Percentiles rank a stretch among this genome's conserved stretches.
Evolutionary conservation across 2,113 vertebrate species (phyloP).

Genomic region (Seriola aureovittata): DNA sequence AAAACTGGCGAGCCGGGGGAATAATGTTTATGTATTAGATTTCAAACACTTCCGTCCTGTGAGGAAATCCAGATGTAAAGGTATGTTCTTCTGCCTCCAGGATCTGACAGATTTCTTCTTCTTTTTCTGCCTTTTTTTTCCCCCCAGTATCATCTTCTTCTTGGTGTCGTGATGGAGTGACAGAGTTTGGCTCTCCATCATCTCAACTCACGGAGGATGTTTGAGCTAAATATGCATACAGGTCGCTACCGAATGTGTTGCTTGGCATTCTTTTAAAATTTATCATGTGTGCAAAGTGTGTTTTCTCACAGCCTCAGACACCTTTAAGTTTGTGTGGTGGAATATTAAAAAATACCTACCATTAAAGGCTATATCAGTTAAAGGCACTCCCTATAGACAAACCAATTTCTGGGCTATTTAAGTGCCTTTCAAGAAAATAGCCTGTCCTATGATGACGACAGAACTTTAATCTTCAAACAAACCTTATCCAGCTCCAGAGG

Average conservation of each 20-base stretch:
- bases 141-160: conserved; percentile 8
- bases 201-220: conserved; percentile 58
- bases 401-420: conserved; percentile 68
- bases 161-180: conserved; percentile 58
- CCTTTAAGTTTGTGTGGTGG: conserved; percentile 49
- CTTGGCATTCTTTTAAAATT: conserved; percentile 51
- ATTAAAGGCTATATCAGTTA: conserved; percentile 58
- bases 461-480: conserved; percentile 79
- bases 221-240: conserved; percentile 67
- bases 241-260: conserved; percentile 42
- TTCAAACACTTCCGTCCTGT: conserved; percentile 79
- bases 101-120: conserved; percentile 74
- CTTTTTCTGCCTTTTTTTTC: conserved; percentile 36
- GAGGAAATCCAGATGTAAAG: conserved; percentile 83
- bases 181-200: conserved; percentile 68
- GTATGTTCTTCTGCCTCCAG: conserved; percentile 75
- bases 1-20: conserved; percentile 51
- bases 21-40: conserved; percentile 86
- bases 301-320: conserved; percentile 39
- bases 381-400: conserved; percentile 61
- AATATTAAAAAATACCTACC: conserved; percentile 51
- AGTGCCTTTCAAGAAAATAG: conserved; percentile 69
- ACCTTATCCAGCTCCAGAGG: conserved; percentile 65
- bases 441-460: conserved; percentile 51
- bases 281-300: conserved; percentile 46